Base-by-base conservation (phyloP, 1,140 invertebrate genomes). In the Lethrus apterus region DNA sequence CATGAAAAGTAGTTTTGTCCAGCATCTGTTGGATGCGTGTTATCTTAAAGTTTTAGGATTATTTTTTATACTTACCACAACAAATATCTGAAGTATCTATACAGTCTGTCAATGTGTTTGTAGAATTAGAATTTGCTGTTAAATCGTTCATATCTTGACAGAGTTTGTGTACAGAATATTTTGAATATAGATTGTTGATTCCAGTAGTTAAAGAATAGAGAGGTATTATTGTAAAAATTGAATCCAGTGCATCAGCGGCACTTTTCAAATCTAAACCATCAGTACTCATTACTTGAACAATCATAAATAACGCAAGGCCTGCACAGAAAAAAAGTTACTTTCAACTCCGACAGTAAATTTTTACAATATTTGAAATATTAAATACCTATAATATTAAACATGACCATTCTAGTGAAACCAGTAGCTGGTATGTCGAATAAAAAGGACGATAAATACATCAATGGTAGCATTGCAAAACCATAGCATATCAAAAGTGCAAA, bases 341-440 rank as follows among this genome's bases (percentile, higher is more conserved):
- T n/a, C n/a, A n/a, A n/a, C n/a, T n/a, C n/a, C n/a, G n/a, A n/a
- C n/a, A 30, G 10, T 7, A 30, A 20, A 19, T 18, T 32, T 26
- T 2, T 15, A 30, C 7, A 15, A 43, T n/a, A n/a, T n/a, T 29
- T 29, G 1, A 34, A 34, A 34, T 5, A 11, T 11, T 34, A 15
- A 10, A 14, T n/a, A 32, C 7, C 4, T 21, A 26, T 26, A 8
- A 11, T 34, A 11, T 9, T 31, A n/a, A 35, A 15, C 30, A 41
- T 41, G 35, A 19, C 29, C 20, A 48, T 34, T 35, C 24, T 33
- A 15, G 40, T 14, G 13, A 34, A 52, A 13, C 40, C 51, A 9
- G 23, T 44, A 2, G 51, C 48, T 19, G 51, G 51, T 19, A 44
- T 32, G 31, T n/a, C 32, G 17, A 52, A 49, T n/a, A 48, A 31